Evolutionary conservation across 1,140 invertebrate species (phyloP).

Genomic region (Sogatella furcifera): DNA sequence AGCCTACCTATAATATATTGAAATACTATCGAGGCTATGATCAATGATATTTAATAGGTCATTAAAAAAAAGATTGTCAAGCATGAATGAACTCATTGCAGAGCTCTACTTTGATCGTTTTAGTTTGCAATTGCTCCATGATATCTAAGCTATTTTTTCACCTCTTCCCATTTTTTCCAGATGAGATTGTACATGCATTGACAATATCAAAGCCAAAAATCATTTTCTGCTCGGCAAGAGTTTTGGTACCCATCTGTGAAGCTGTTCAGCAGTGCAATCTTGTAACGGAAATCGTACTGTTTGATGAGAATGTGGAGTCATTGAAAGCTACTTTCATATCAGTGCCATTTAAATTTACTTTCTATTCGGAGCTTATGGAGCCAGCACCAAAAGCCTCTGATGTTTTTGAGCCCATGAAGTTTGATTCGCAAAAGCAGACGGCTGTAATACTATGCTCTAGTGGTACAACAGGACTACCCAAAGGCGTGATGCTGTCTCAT

Average conservation of each 20-base stretch:
- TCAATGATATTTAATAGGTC: too few relatives aligned
- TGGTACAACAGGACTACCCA: slow-evolving; percentile 69
- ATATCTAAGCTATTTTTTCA: slow-evolving; percentile 7
- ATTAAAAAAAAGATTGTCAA: too few relatives aligned
- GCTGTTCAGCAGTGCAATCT: neutral
- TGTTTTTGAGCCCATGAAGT: neutral
- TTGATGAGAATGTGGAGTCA: slow-evolving; percentile 11
- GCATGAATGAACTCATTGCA: too few relatives aligned
- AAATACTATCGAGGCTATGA: too few relatives aligned
- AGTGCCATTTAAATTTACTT: neutral
- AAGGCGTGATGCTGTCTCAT: slow-evolving; percentile 77
- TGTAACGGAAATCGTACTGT: slow-evolving; percentile 13
- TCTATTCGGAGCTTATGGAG: slow-evolving; percentile 4
- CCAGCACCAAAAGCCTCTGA: neutral
- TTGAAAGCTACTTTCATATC: too few relatives aligned
- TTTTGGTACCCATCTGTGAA: slow-evolving; percentile 18
- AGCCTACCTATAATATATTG: too few relatives aligned
- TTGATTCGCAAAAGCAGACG: slow-evolving; percentile 14
- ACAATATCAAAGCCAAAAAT: slow-evolving; percentile 53
- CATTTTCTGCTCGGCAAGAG: slow-evolving; percentile 48
- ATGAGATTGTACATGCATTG: slow-evolving; percentile 49
- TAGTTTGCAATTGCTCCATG: too few relatives aligned
- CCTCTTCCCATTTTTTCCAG: slow-evolving; percentile 33
- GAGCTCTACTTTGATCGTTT: too few relatives aligned
- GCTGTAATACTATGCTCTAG: slow-evolving; percentile 43